Conservation (phyloP, 2,797 vertebrate genomes). For the Todus mexicanus region DNA sequence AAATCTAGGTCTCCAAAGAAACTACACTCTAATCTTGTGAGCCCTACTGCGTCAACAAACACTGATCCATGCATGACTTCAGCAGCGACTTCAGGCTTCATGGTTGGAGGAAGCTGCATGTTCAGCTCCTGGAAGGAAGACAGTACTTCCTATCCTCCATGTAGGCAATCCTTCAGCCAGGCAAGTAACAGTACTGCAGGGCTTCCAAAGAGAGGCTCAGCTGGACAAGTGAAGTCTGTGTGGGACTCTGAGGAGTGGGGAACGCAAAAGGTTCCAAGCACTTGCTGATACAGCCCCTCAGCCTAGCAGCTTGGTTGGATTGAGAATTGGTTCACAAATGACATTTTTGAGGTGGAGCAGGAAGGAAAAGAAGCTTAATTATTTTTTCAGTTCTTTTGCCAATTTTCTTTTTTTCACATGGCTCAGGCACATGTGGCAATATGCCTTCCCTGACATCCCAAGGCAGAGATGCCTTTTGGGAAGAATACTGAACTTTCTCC, state of each 20-base stretch:
- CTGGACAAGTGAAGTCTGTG: rapidly evolving
- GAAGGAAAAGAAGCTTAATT: background rate
- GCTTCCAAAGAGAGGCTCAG: background rate
- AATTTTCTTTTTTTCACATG: background rate
- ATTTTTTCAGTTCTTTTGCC: background rate
- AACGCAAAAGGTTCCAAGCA: background rate
- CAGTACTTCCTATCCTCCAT: background rate
- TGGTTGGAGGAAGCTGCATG: rapidly evolving
- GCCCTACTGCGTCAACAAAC: background rate
- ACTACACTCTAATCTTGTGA: background rate
- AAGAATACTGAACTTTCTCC: background rate
- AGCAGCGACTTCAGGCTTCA: background rate
- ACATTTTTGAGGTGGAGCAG: background rate
- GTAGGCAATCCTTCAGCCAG: background rate
- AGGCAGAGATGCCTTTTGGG: background rate
- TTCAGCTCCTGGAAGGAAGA: background rate
- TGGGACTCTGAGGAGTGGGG: background rate
- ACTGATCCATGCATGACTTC: background rate
- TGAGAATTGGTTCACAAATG: background rate
- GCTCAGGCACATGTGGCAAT: rapidly evolving
- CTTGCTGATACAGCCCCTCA: rapidly evolving
- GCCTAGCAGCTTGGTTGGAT: background rate
- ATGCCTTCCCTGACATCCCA: background rate
- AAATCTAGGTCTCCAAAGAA: slow-evolving; percentile 13
- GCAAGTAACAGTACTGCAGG: background rate